phyloP scores from a whole-genome alignment of 37 sponge, comb jelly and placozoan species.

The Eunapius fragilis region DNA sequence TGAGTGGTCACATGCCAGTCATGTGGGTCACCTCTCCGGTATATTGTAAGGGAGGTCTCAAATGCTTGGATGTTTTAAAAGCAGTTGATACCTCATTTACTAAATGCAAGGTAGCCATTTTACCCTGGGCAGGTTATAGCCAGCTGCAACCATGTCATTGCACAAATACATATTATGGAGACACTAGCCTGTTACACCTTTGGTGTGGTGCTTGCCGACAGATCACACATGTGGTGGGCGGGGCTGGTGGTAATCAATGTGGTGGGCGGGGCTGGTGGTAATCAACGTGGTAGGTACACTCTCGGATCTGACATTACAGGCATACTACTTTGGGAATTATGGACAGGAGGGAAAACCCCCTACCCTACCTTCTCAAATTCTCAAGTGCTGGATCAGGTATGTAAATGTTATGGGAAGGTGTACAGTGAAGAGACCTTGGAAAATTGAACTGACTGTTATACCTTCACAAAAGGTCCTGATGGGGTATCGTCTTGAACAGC shows the following conservation, averaged over 20 bases:
- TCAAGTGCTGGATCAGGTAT: constrained; percentile 87
- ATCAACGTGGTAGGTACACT: not conserved
- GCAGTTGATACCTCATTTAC: too few species aligned
- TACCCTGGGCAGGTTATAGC: too few species aligned
- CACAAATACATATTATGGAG: too few species aligned
- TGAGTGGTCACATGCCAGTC: not conserved
- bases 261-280: too few species aligned
- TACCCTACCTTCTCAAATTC: constrained; percentile 90
- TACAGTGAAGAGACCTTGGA: not conserved
- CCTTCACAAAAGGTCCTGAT: constrained; percentile 76
- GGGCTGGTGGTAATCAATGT: too few species aligned
- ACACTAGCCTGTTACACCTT: too few species aligned
- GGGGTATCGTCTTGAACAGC: constrained; percentile 85
- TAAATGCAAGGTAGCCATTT: too few species aligned
- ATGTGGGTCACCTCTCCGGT: not conserved
- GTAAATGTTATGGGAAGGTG: not conserved
- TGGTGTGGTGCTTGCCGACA: too few species aligned
- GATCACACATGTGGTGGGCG: too few species aligned
- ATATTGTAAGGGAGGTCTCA: too few species aligned
- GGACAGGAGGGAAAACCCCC: constrained; percentile 90
- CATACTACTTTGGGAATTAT: constrained; percentile 94
- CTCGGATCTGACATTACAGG: constrained; percentile 39
- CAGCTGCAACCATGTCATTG: too few species aligned
- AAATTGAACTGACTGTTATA: not conserved
- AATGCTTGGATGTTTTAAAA: too few species aligned